Evolutionary conservation across 2,113 vertebrate species (phyloP).

Genomic region (Oreocharis arfaki): DNA sequence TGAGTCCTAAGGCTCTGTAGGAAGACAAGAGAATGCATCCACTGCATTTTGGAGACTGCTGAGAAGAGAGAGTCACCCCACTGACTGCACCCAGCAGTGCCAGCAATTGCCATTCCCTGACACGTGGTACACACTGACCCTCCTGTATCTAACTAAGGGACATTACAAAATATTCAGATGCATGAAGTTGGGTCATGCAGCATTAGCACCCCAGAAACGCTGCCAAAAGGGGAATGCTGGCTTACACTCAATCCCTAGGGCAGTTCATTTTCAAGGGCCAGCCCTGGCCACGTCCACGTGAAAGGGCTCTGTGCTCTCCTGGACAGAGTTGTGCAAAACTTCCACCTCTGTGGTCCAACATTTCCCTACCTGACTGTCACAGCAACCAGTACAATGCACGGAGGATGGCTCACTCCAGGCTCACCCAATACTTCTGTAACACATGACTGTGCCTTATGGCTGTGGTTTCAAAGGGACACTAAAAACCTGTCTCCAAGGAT

Average conservation of each 20-base stretch:
- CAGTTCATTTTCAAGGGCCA: not conserved
- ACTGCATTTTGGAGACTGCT: not conserved
- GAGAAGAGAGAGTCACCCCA: not conserved
- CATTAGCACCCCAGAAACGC: not conserved
- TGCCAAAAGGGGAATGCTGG: not conserved
- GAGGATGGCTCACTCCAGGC: not conserved
- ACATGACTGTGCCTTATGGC: not conserved
- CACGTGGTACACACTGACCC: not conserved
- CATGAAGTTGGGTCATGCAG: not conserved
- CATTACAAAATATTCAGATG: not conserved
- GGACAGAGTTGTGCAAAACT: not conserved
- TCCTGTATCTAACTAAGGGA: not conserved
- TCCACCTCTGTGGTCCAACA: accelerated
- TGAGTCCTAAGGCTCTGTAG: not conserved
- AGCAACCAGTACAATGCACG: not conserved
- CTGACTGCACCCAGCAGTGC: not conserved
- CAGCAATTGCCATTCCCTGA: not conserved
- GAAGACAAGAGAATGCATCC: not conserved
- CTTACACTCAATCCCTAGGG: not conserved
- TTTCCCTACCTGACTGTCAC: not conserved
- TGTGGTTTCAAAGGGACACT: not conserved
- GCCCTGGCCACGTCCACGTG: accelerated
- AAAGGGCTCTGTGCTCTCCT: not conserved
- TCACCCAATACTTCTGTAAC: not conserved
- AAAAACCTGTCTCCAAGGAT: not conserved